Evolutionary conservation across 2,113 vertebrate species (phyloP).

Genomic region (Anoura caudifer): DNA sequence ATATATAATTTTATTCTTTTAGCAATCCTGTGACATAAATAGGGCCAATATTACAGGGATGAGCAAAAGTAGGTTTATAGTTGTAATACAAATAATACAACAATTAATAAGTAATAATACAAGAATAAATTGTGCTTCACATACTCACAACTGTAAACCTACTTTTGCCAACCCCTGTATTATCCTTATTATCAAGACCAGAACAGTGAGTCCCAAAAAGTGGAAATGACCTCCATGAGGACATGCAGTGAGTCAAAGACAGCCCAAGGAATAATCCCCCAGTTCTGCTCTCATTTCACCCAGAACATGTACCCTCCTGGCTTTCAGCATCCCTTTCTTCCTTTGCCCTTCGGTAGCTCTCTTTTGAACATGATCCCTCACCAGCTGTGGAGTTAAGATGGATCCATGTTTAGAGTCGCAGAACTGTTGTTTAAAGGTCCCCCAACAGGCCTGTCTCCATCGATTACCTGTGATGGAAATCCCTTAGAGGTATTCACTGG

Average conservation of each 20-base stretch:
- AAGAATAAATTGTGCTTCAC: background rate
- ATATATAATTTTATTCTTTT: conserved; percentile 24
- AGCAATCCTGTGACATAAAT: conserved; percentile 16
- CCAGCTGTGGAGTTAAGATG: background rate
- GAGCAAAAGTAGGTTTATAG: background rate
- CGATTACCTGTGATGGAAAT: background rate
- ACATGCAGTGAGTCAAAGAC: conserved; percentile 7
- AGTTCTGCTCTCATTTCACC: background rate
- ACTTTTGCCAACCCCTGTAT: background rate
- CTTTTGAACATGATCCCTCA: conserved; percentile 4
- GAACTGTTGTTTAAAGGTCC: conserved; percentile 6
- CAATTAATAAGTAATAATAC: background rate
- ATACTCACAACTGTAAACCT: background rate
- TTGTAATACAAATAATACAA: background rate
- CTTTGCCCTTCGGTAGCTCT: background rate
- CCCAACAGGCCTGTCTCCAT: background rate
- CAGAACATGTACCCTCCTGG: background rate
- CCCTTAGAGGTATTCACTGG: background rate
- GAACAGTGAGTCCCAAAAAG: background rate
- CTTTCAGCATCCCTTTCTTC: background rate
- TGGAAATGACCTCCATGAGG: background rate
- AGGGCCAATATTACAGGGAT: background rate
- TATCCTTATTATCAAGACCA: background rate
- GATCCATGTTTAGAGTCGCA: background rate
- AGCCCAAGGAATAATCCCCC: background rate